phyloP scores from a whole-genome alignment of 2,888 invertebrate species.

The Saturnia japonica region DNA sequence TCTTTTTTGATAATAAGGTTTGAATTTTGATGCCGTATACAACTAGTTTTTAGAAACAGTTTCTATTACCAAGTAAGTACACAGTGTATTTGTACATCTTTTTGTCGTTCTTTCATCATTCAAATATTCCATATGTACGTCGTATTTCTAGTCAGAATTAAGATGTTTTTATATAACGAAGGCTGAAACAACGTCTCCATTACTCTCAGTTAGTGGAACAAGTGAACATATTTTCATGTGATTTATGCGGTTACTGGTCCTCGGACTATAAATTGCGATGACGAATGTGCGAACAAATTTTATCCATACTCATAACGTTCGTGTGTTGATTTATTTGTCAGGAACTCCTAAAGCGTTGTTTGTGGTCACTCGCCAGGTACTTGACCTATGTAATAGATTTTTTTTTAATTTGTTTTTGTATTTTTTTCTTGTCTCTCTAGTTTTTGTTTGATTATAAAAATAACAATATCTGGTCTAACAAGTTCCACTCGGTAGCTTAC shows the following conservation, averaged over 20 bases:
- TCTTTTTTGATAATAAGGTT: no score
- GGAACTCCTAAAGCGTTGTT: slow-evolving; percentile 4
- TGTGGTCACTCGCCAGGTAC: not conserved
- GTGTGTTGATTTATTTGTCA: slow-evolving; percentile 6
- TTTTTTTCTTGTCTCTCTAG: not conserved
- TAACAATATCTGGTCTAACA: no score
- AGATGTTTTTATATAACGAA: not conserved
- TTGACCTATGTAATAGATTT: no score
- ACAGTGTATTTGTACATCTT: not conserved
- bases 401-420: no score
- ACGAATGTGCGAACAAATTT: slow-evolving; percentile 37
- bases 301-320: slow-evolving; percentile 24
- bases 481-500: no score
- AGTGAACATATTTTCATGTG: slow-evolving; percentile 28
- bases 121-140: not conserved
- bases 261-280: slow-evolving; percentile 34
- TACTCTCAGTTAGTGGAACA: slow-evolving; percentile 21
- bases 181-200: not conserved
- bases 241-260: slow-evolving; percentile 28
- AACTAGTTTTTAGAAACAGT: no score
- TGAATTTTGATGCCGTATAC: no score
- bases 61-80: not conserved
- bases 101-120: not conserved
- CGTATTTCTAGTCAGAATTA: not conserved
- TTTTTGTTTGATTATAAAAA: not conserved